Evolutionary conservation across 2,888 invertebrate genomes (phyloP).

Genomic region (Candidula unifasciata): DNA sequence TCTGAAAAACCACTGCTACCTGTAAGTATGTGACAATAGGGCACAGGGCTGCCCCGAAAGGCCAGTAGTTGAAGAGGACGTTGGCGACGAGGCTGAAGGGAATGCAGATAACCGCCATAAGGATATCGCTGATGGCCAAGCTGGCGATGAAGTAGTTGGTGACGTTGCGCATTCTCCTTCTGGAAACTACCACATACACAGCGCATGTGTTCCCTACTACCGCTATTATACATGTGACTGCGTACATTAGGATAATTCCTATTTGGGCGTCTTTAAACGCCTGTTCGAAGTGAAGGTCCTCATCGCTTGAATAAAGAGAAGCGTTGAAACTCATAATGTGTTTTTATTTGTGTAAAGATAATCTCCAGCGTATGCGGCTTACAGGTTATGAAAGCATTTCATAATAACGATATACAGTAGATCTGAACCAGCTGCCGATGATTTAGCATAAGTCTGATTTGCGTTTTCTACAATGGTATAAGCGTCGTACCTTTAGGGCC

Average conservation of each 20-base stretch:
- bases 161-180: slow-evolving; percentile 91
- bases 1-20: slow-evolving; percentile 81
- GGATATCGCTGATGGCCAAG: slow-evolving; percentile 76
- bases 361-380: background rate
- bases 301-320: background rate
- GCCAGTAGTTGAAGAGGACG: slow-evolving; percentile 89
- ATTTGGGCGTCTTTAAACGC: slow-evolving; percentile 27
- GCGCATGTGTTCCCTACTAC: slow-evolving; percentile 55
- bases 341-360: too few species aligned
- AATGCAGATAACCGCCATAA: slow-evolving; percentile 78
- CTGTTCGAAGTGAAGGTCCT: background rate
- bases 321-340: slow-evolving; percentile 2
- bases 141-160: slow-evolving; percentile 84
- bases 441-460: too few species aligned
- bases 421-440: too few species aligned
- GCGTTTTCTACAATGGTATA: too few species aligned
- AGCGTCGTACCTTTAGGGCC: too few species aligned
- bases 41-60: slow-evolving; percentile 90
- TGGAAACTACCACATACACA: slow-evolving; percentile 79
- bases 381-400: background rate
- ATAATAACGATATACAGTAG: too few species aligned
- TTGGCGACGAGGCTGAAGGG: slow-evolving; percentile 84
- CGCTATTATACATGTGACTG: slow-evolving; percentile 50
- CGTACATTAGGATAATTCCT: slow-evolving; percentile 35
- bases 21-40: slow-evolving; percentile 88